phyloP scores from a whole-genome alignment of 1,140 invertebrate species.

The Brachionus sp. region DNA sequence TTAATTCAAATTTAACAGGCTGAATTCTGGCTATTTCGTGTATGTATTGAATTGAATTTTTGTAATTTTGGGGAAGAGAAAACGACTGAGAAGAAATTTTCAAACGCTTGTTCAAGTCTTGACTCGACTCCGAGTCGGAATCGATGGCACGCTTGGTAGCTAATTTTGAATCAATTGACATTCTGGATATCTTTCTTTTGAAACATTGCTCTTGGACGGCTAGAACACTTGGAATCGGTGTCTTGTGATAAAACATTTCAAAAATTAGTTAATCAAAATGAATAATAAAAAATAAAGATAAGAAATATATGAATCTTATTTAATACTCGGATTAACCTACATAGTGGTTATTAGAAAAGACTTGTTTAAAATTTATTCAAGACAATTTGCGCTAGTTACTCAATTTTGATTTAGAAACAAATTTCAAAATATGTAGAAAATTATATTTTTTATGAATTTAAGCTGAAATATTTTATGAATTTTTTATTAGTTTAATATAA shows the following conservation, averaged over 20 bases:
- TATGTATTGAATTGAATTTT: constrained; percentile 20
- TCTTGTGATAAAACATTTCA: neutral
- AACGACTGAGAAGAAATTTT: neutral
- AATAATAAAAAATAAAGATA: neutral
- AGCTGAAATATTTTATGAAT: neutral
- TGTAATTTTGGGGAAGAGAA: neutral
- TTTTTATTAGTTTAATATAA: neutral
- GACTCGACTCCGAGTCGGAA: neutral
- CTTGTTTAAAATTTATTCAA: constrained; percentile 1
- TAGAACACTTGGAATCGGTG: neutral
- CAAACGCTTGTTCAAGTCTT: neutral
- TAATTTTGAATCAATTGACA: neutral
- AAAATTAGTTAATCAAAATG: neutral
- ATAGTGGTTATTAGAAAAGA: neutral
- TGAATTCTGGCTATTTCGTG: constrained; percentile 23
- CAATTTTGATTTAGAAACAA: neutral
- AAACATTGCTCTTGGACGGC: neutral
- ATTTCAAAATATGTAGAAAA: neutral
- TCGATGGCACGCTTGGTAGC: neutral
- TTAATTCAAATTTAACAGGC: constrained; percentile 19
- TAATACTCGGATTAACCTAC: constrained; percentile 1
- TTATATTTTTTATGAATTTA: neutral
- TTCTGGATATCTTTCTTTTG: neutral
- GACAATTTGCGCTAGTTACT: neutral
- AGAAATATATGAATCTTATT: neutral